Evolutionary conservation across 2,797 vertebrate species (phyloP).

Genomic region (Pagetopsis macropterus): DNA sequence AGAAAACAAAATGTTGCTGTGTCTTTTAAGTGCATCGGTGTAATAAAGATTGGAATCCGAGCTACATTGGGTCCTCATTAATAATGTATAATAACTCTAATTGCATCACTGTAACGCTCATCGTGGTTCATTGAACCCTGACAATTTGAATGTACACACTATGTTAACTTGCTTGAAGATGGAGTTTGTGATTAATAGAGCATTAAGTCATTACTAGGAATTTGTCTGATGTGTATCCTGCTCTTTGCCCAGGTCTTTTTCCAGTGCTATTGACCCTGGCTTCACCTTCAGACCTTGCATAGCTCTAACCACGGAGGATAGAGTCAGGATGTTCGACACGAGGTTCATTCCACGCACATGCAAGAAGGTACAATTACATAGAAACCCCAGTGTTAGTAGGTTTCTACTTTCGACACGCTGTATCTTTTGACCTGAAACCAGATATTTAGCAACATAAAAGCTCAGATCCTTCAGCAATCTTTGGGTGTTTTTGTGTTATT

Average conservation of each 20-base stretch:
- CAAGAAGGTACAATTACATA: slow-evolving; percentile 69
- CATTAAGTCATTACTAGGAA: neutral
- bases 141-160: neutral
- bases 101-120: neutral
- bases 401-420: neutral
- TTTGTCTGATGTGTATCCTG: slow-evolving; percentile 53
- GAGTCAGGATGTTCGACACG: slow-evolving; percentile 55
- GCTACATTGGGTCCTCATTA: slow-evolving; percentile 41
- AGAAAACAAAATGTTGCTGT: slow-evolving; percentile 72
- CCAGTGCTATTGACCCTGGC: slow-evolving; percentile 75
- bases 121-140: neutral
- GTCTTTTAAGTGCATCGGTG: slow-evolving; percentile 81
- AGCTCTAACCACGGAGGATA: slow-evolving; percentile 71
- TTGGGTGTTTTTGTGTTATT: neutral
- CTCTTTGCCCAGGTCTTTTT: slow-evolving; percentile 72
- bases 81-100: neutral
- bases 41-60: slow-evolving; percentile 85
- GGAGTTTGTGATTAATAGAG: neutral
- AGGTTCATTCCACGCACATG: slow-evolving; percentile 33
- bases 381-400: neutral
- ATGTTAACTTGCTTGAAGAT: neutral
- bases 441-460: neutral
- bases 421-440: neutral
- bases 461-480: neutral
- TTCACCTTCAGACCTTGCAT: slow-evolving; percentile 68